Percentiles rank a stretch among this genome's conserved stretches.
Evolutionary conservation across 2,888 invertebrate genomes (phyloP).

Genomic region (Xestia ashworthii): DNA sequence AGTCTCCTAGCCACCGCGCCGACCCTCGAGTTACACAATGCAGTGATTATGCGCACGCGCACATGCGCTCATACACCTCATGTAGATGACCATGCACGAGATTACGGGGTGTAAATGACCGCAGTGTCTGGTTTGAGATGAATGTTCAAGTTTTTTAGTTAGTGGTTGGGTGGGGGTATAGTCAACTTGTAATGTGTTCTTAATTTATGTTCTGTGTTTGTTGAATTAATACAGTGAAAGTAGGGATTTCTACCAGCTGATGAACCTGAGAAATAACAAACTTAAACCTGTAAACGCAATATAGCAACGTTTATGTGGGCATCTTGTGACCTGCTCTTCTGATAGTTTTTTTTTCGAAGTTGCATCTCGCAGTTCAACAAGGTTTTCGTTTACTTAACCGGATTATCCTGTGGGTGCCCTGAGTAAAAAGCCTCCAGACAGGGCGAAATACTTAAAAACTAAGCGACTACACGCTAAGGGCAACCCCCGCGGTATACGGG

Average conservation of each 20-base stretch:
- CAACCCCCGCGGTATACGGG: too few relatives aligned
- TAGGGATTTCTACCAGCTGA: background rate
- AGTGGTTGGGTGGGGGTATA: too few relatives aligned
- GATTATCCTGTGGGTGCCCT: too few relatives aligned
- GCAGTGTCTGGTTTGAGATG: background rate
- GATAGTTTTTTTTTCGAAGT: too few relatives aligned
- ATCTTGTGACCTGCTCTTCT: background rate
- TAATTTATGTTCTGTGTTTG: constrained; percentile 16
- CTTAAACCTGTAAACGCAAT: background rate
- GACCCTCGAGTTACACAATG: constrained; percentile 42
- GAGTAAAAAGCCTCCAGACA: too few relatives aligned
- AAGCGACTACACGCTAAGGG: too few relatives aligned
- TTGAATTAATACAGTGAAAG: constrained; percentile 15
- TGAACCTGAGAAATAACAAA: background rate
- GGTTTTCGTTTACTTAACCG: too few relatives aligned
- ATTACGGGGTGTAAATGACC: constrained; percentile 13
- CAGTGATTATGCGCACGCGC: constrained; percentile 28
- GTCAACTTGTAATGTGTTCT: constrained; percentile 23
- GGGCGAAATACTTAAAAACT: too few relatives aligned
- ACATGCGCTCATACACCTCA: constrained; percentile 9
- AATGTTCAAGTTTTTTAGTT: background rate
- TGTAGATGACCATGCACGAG: constrained; percentile 13
- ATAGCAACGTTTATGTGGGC: background rate
- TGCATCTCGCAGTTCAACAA: too few relatives aligned
- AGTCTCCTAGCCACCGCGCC: background rate